These are phyloP conservation scores for Torymus aiolomorphi DNA, from an alignment of 2,888 invertebrate species.

Conservation along the genomic window DNA sequence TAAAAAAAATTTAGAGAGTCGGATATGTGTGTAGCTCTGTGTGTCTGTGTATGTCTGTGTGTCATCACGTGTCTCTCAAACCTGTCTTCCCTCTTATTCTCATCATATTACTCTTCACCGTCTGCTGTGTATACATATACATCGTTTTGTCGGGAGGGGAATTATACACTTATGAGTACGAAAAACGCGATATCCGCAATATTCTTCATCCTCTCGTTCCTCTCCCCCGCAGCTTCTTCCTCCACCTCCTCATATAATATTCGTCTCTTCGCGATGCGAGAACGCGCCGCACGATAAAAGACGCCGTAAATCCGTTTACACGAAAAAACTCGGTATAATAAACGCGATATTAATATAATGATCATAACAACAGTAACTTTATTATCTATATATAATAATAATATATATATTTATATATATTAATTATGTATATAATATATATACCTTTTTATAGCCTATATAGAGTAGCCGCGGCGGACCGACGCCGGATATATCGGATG, in stretches of 20 bases:
- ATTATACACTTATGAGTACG: not conserved
- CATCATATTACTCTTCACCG: too few relatives aligned
- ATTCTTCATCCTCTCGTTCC: not conserved
- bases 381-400: conserved; percentile 64
- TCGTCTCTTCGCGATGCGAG: conserved; percentile 11
- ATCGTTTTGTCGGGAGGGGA: not conserved
- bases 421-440: conserved; percentile 54
- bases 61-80: too few relatives aligned
- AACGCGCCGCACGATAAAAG: conserved; percentile 15
- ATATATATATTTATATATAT: conserved; percentile 56
- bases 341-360: conserved; percentile 61
- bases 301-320: conserved; percentile 43
- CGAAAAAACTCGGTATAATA: conserved; percentile 62
- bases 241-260: not conserved
- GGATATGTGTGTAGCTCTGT: not conserved
- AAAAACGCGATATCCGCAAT: too few relatives aligned
- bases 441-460: conserved; percentile 29
- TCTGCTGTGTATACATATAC: not conserved
- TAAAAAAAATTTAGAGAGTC: conserved; percentile 44
- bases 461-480: not conserved
- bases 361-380: conserved; percentile 65
- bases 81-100: too few relatives aligned
- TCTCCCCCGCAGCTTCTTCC: too few relatives aligned
- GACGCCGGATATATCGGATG: not conserved
- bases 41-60: too few relatives aligned